Base-by-base conservation (phyloP, 2,888 invertebrate species). In the Gandaritis pyraliata region DNA sequence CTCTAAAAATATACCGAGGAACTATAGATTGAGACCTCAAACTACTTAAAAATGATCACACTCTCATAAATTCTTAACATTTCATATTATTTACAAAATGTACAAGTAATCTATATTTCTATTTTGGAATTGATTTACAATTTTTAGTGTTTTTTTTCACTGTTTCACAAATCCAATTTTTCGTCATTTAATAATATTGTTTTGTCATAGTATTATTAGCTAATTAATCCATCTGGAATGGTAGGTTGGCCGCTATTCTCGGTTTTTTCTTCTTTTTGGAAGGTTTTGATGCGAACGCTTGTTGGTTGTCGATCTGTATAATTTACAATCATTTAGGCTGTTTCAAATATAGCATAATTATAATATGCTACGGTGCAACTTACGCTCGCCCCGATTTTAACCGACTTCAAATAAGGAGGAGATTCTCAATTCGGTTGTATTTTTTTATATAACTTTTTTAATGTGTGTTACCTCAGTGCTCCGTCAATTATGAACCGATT, bases 171-270 rank as follows among this genome's bases (percentile, higher is more conserved):
- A 38, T 53, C 6, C 49, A 53, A 53, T 54, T 53, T 50, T 38
- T 49, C 50, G 53, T 54, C 43, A 53, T 10, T 29, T 51, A 13
- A 45, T 46, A 29, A 54, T 68, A 52, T 60, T 64, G 13, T 43
- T 43, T 49, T 68, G 65, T 51, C 16, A 43, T 6, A 49, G 39
- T 39, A 64, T n/a, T 38, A 11, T 46, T 51, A 64, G 36, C 50
- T 15, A 60, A 64, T 77, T 86, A 87, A 23, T 88, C 90, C 74
- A 83, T 81, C 56, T 88, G 84, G 71, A 91, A 90, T 1, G 91
- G 91, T 11, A 92, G 77, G 69, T 92, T 91, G 49, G 91, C 91
- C 1, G 91, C 91, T 75, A 92, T 88, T 74, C 91, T 85, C 0
- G 88, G 85, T 65, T 83, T 90, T 74, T 81, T 88, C 79, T 86